Base-by-base conservation (phyloP, 1,140 invertebrate genomes). In the Panagrolaimus sp. region DNA sequence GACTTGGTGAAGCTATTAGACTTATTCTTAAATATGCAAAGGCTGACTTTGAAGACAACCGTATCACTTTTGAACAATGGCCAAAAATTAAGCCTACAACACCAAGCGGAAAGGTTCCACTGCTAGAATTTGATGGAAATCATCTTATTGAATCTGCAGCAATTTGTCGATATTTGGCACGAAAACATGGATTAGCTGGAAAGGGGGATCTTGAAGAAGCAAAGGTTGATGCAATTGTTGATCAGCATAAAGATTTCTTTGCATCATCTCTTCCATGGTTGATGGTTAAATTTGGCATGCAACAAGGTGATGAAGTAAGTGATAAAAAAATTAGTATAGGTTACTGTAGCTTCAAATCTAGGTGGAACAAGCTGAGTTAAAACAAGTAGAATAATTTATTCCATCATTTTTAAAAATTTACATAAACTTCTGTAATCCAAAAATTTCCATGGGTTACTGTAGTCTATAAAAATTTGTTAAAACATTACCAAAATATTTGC, bases 61-160 rank as follows among this genome's bases (percentile, higher is more conserved):
- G 57, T 14, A 5, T 61, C 25, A 20, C 16, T 3, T 14, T 3
- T 20, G 57, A 23, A 14, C 9, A 61, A 11, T 61, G 57, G 57
- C 57, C 57, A 23, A 31, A 61, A 31, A 61, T 61, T 3, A 61
- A 61, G 9, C 47, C 47, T 48, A 38, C 51, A 57, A 57, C 51
- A 14, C 51, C 51, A n/a, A 57, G 14, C 1, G 51, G 51, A 16
- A 13, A 57, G 3, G 13, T 57, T 27, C 51, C 51, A 4, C 27
- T 25, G 9, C 51, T 57, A 9, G 51, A 57, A 57, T 57, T 57
- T 13, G 51, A 57, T 1, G 51, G 51, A 20, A 13, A 57, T 13
- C 1, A 8, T 27, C 20, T 57, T 20, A 9, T 27, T 27, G 51
- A 57, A 57, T 57, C 51, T 25, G 11, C 27, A 27, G 51, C 51